Percentiles rank a stretch among this genome's conserved stretches.
Conservation (phyloP, 1,140 invertebrate genomes). For the Ceratosolen fusciceps region DNA sequence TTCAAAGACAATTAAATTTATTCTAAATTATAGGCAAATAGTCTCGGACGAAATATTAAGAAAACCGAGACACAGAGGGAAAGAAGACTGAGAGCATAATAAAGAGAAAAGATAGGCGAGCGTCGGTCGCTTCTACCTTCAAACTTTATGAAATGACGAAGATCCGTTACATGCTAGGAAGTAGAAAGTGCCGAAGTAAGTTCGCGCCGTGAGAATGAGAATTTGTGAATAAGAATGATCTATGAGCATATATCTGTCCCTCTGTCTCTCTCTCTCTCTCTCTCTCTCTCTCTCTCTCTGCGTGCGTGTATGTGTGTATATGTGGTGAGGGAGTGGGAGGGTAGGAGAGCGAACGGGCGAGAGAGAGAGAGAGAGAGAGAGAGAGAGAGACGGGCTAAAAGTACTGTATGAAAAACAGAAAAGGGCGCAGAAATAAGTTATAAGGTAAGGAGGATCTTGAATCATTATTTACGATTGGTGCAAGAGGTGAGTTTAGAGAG, state of each 20-base stretch:
- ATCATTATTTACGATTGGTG: conserved; percentile 37
- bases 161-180: conserved; percentile 37
- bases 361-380: too few relatives aligned
- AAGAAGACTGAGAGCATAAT: not conserved
- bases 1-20: conserved; percentile 29
- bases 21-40: not conserved
- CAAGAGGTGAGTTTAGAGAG: conserved; percentile 2
- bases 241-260: not conserved
- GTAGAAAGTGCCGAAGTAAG: conserved; percentile 24
- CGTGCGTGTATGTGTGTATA: not conserved
- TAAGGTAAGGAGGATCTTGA: conserved; percentile 2
- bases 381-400: not conserved
- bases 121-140: not conserved
- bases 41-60: not conserved
- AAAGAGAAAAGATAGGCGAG: not conserved
- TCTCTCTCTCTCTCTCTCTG: too few relatives aligned
- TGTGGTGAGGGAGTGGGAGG: not conserved
- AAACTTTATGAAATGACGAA: conserved; percentile 46
- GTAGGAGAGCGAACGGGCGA: not conserved
- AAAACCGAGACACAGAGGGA: not conserved
- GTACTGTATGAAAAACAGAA: too few relatives aligned
- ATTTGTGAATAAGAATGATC: conserved; percentile 40
- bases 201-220: conserved; percentile 28
- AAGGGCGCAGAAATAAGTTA: not conserved
- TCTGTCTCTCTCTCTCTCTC: too few relatives aligned